Conservation (phyloP, 2,888 invertebrate species). For the Apamea monoglypha region DNA sequence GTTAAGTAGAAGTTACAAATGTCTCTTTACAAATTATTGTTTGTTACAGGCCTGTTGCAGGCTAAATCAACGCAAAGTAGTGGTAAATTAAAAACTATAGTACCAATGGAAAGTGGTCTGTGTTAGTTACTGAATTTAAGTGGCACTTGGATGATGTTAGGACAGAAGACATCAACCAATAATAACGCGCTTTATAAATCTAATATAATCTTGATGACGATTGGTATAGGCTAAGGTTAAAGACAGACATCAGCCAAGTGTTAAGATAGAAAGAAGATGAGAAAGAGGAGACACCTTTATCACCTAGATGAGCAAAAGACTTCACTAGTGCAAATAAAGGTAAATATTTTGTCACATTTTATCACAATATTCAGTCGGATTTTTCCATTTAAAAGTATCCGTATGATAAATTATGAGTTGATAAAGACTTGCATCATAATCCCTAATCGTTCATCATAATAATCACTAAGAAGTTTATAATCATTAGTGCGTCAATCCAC, state of each 20-base stretch:
- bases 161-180: neutral
- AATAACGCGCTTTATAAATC: neutral
- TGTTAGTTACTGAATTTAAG: neutral
- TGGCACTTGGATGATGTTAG: neutral
- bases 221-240: neutral
- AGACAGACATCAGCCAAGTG: neutral
- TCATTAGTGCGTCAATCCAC: constrained; percentile 6
- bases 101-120: neutral
- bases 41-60: neutral
- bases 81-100: neutral
- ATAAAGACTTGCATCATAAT: neutral
- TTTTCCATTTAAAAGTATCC: neutral
- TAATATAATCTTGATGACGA: neutral
- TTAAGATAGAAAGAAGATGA: neutral
- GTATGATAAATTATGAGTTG: neutral
- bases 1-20: constrained; percentile 12
- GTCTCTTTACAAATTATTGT: neutral
- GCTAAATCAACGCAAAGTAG: neutral
- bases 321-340: neutral
- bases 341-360: neutral
- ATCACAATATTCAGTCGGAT: neutral
- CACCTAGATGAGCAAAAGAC: neutral
- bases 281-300: neutral
- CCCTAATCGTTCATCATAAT: constrained; percentile 1
- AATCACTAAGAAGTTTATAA: neutral